These are phyloP conservation scores for Lethenteron camtschaticum DNA, from an alignment of 2,113 vertebrate genomes.

Conservation along the genomic window DNA sequence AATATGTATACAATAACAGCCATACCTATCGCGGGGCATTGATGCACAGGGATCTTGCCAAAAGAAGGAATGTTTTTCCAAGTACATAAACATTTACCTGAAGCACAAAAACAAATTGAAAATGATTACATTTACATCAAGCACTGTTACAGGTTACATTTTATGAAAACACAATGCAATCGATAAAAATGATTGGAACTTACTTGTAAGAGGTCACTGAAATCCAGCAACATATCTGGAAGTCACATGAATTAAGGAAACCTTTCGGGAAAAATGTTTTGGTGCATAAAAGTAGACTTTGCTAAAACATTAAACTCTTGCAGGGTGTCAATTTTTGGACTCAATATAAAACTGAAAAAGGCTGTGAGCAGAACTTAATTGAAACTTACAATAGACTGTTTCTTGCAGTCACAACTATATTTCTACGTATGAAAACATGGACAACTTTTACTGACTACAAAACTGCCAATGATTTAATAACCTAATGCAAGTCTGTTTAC, in stretches of 20 bases:
- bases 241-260: not conserved
- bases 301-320: no score
- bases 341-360: no score
- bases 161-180: not conserved
- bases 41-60: constrained; percentile 86
- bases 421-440: no score
- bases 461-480: no score
- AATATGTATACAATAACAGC: not conserved
- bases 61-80: constrained; percentile 64
- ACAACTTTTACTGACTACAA: no score
- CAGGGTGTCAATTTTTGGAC: no score
- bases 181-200: constrained; percentile 8
- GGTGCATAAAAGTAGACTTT: no score
- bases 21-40: constrained; percentile 76
- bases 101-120: constrained; percentile 6
- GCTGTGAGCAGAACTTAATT: no score
- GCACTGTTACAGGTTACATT: not conserved
- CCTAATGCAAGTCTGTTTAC: no score
- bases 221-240: constrained; percentile 86
- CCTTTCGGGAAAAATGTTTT: not conserved
- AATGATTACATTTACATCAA: not conserved
- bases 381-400: no score
- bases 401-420: no score
- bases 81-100: constrained; percentile 88
- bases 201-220: constrained; percentile 92